These are phyloP conservation scores for Malthinus seriepunctatus DNA, from an alignment of 2,888 invertebrate species.

Conservation along the genomic window DNA sequence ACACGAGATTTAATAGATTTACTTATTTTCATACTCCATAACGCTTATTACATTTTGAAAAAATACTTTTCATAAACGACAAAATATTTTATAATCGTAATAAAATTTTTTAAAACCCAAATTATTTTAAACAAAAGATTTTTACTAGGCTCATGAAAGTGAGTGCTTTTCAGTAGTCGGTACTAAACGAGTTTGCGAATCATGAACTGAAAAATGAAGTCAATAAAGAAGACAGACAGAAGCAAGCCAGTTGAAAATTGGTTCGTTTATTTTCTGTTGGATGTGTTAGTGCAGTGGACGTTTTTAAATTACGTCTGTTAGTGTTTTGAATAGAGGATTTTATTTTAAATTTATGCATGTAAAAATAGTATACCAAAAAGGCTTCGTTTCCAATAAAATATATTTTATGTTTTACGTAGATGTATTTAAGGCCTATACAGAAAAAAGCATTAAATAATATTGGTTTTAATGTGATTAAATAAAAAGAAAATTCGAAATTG, in stretches of 20 bases:
- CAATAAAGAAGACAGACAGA: slow-evolving; percentile 27
- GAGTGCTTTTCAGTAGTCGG: not conserved
- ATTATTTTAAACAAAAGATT: too few species aligned
- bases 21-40: too few species aligned
- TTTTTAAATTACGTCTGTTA: slow-evolving; percentile 22
- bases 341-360: not conserved
- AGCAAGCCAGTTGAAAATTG: slow-evolving; percentile 29
- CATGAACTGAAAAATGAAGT: slow-evolving; percentile 22
- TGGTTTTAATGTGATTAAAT: too few species aligned
- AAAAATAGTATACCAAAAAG: not conserved
- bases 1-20: not conserved
- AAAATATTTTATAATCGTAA: too few species aligned
- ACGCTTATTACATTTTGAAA: too few species aligned
- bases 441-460: too few species aligned
- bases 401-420: not conserved
- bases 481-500: too few species aligned
- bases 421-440: not conserved
- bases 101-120: too few species aligned
- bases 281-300: slow-evolving; percentile 17
- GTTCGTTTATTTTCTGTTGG: slow-evolving; percentile 25
- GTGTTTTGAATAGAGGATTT: slow-evolving; percentile 10
- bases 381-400: not conserved
- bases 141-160: too few species aligned
- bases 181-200: slow-evolving; percentile 17
- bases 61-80: too few species aligned